Base-by-base conservation (phyloP, 2,113 vertebrate genomes). In the Callithrix jacchus region DNA sequence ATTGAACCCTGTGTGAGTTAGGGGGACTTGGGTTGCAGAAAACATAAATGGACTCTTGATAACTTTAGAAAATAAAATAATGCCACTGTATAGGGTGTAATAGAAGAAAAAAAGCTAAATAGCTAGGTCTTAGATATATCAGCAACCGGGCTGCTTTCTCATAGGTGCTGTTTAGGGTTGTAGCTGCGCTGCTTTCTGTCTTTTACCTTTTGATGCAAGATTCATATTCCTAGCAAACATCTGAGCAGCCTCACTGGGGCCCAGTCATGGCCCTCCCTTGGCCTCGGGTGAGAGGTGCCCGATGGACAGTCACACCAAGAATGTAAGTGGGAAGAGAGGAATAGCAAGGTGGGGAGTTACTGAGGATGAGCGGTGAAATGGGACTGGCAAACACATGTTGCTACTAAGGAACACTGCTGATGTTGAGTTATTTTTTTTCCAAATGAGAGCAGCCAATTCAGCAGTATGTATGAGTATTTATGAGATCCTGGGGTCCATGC, bases 11-110 rank as follows among this genome's bases (percentile, higher is more conserved):
- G 6, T 35, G 52, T 58, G 84, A 64, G 17, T 42, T 25, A 64
- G 58, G 37, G 73, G 11, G 47, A 52, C 42, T 77, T 52, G 49
- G 42, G 21, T 87, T 83, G 45, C 8, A 87, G 79, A 35, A 58
- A 42, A 68, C 54, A 93, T 87, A 97, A 88, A 73, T 17, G 42
- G 94, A 89, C 45, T 71, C 40, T 56, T 23, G 81, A 86, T 84
- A 73, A 87, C 64, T 85, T 83, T 58, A 76, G 79, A 49, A 87
- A 94, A 89, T 30, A 82, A 89, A 66, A 27, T 52, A 58, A 85
- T 86, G 77, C 64, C 79, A 91, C 14, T 47, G 32, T 3, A 42
- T 35, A 37, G 76, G 58, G 8, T 61, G 1, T 77, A 77, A 77
- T 20, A 71, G 45, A 77, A 83, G 47, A 35, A 76, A 74, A 74